Conservation (phyloP, 2,113 vertebrate species). For the Clarias macrocephalus region DNA sequence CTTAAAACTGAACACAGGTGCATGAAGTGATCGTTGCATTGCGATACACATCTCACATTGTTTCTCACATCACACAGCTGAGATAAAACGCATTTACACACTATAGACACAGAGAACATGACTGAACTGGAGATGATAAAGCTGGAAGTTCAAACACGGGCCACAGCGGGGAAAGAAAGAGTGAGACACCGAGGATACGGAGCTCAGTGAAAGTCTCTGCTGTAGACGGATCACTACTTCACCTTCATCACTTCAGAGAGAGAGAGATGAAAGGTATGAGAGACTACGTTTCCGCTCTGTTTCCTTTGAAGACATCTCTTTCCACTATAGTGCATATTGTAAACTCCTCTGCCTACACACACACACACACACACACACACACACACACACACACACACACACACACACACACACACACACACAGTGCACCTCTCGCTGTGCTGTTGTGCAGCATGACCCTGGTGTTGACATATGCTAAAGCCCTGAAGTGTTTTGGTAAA, state of each 20-base stretch:
- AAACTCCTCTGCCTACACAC: neutral
- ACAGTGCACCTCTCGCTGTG: too few species aligned
- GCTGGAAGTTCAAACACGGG: neutral
- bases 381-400: constrained; percentile 20
- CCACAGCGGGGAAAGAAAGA: neutral
- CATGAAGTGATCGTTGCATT: neutral
- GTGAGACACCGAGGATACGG: neutral
- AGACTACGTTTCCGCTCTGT: neutral
- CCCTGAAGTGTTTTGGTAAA: neutral
- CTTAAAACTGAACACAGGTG: neutral
- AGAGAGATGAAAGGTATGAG: neutral
- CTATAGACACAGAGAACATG: neutral
- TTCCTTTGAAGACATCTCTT: neutral
- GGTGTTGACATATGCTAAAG: neutral
- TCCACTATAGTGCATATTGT: neutral
- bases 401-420: constrained; percentile 1
- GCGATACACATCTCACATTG: neutral
- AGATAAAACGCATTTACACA: neutral
- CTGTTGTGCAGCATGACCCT: neutral
- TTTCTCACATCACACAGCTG: neutral
- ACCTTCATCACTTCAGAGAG: neutral
- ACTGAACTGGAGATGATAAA: neutral
- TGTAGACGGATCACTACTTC: neutral
- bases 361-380: constrained; percentile 24
- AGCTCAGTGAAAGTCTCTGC: neutral